Conservation (phyloP, 1,140 invertebrate genomes). For the Lepeophtheirus salmonis region DNA sequence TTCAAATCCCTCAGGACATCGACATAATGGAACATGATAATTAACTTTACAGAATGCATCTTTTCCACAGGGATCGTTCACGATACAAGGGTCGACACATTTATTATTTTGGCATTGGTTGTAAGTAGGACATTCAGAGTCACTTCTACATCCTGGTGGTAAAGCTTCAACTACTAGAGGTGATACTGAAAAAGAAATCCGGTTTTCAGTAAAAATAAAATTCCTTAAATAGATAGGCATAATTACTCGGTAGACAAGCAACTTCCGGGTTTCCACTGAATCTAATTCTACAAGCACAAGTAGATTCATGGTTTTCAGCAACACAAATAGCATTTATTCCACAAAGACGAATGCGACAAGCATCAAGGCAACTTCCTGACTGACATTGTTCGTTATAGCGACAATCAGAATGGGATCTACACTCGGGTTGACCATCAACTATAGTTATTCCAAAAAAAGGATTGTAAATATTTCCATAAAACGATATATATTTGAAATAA, state of each 20-base stretch:
- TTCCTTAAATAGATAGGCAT: constrained; percentile 59
- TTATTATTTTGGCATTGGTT: constrained; percentile 25
- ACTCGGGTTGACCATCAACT: constrained; percentile 44
- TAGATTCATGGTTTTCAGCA: not conserved
- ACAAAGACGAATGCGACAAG: not conserved
- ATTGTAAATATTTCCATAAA: not conserved
- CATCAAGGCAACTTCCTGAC: not conserved
- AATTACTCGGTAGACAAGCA: constrained; percentile 46
- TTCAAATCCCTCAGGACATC: constrained; percentile 25
- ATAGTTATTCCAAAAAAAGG: constrained; percentile 26
- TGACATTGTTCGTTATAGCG: constrained; percentile 31
- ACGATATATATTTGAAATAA: not conserved
- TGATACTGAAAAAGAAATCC: not conserved
- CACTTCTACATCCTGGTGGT: constrained; percentile 24
- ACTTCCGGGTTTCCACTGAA: constrained; percentile 36
- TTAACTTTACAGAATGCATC: constrained; percentile 45
- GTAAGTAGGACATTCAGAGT: constrained; percentile 25
- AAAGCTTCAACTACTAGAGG: constrained; percentile 23
- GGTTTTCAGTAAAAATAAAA: not conserved
- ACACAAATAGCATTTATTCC: constrained; percentile 1
- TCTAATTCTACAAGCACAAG: not conserved
- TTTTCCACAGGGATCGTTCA: constrained; percentile 37
- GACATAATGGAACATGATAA: constrained; percentile 24
- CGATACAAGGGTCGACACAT: constrained; percentile 53
- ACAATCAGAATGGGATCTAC: constrained; percentile 54